Evolutionary conservation across 2,888 invertebrate species (phyloP), one percentile per base, ranked within the genome.

Genomic region (Drosophila colorata): DNA sequence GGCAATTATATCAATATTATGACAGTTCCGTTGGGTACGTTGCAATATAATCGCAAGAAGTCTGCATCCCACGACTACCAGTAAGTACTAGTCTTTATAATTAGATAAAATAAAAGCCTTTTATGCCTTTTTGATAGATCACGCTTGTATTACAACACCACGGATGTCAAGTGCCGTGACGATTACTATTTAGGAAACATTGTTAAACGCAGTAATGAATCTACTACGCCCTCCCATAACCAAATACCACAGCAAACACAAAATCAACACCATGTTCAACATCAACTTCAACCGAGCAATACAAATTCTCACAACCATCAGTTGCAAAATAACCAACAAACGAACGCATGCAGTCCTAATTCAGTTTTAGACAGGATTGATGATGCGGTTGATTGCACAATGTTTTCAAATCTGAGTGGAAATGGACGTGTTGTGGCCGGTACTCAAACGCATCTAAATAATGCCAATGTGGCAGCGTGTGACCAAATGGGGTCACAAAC

Each of bases 41-140:
- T 92, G 60, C 92, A 92, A 75, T 92, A 92, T 81, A 91, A 92
- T 83, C 91, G 92, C 46, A 88, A 91, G 72, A 92, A 92, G 82
- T 81, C 91, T 69, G 85, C 91, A 69, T 82, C 92, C 57, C 92
- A 92, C 70, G 92, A 92, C 68, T 91, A 91, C 78, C 91, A 92
- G 92, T 92, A 83, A 91, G 92, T 90, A 20, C 9, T 38, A 6
- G 7, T 6, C 8, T 16, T 14, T 11, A 0, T 33, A 37, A 14
- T 28, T 18, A 14, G 13, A 16, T 43, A n/a, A 14, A 31, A 31
- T 8, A n/a, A n/a, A 44, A 23, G 6, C 23, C 5, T 20, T 28
- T 52, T 8, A 11, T 41, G 1, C 1, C 11, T 5, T 20, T 28
- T 40, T 7, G 8, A 35, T 40, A 92, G 92, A 74, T 90, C 92